phyloP scores from a whole-genome alignment of 2,888 invertebrate genomes.

The Megaustenia siamemsis region DNA sequence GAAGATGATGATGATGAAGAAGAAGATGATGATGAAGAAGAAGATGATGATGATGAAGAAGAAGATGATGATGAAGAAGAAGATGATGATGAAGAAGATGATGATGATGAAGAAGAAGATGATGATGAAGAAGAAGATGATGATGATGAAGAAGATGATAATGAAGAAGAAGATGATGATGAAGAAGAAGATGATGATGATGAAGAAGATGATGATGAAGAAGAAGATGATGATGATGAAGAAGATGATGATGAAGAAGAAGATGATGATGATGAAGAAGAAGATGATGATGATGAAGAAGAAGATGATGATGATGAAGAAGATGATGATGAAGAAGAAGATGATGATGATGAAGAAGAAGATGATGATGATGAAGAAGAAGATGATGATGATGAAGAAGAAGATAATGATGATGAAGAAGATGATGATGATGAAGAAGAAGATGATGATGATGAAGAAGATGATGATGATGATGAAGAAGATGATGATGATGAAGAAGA shows the following conservation, averaged over 20 bases:
- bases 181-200: slow-evolving; percentile 5
- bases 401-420: too few relatives aligned
- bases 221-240: not conserved
- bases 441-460: too few relatives aligned
- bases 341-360: not conserved
- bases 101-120: not conserved
- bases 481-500: not conserved
- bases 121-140: not conserved
- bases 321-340: not conserved
- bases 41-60: not conserved
- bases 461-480: too few relatives aligned
- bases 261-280: not conserved
- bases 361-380: too few relatives aligned
- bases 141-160: not conserved
- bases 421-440: too few relatives aligned
- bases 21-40: not conserved
- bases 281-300: not conserved
- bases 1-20: not conserved
- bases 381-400: too few relatives aligned
- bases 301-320: not conserved
- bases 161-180: not conserved
- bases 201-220: not conserved
- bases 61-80: not conserved
- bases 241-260: not conserved
- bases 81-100: not conserved